Conservation (phyloP, 1,140 invertebrate genomes). For the Sitodiplosis mosellana region DNA sequence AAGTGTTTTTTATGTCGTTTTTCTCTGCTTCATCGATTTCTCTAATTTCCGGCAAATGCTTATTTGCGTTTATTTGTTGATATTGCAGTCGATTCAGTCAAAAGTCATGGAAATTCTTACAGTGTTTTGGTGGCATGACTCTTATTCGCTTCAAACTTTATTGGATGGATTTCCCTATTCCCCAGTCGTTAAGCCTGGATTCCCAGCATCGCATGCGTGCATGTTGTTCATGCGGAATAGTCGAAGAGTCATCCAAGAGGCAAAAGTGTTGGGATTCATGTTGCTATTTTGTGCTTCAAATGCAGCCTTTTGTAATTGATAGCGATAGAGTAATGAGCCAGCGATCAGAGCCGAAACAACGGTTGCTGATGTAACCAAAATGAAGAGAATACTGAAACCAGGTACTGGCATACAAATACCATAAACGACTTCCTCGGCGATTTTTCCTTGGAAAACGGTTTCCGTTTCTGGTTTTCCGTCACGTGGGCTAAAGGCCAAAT, state of each 20-base stretch:
- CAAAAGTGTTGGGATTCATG: constrained; percentile 35
- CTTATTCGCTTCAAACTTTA: not conserved
- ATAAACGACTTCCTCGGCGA: constrained; percentile 73
- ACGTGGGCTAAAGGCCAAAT: constrained; percentile 67
- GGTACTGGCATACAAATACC: constrained; percentile 79
- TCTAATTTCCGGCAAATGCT: too few relatives aligned
- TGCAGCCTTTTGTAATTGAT: constrained; percentile 52
- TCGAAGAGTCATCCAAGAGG: constrained; percentile 52
- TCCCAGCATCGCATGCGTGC: too few relatives aligned
- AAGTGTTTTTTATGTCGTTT: too few relatives aligned
- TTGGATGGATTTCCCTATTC: not conserved
- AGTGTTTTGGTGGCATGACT: too few relatives aligned
- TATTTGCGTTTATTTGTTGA: too few relatives aligned
- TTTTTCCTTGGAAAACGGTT: constrained; percentile 70
- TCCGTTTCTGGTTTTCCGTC: constrained; percentile 59
- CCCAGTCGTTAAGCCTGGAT: not conserved
- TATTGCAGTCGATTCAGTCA: too few relatives aligned
- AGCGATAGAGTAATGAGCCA: constrained; percentile 50
- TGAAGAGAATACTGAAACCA: constrained; percentile 72
- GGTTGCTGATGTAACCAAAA: constrained; percentile 65
- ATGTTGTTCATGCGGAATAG: constrained; percentile 30
- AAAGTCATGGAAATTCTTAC: too few relatives aligned
- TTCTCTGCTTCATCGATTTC: too few relatives aligned
- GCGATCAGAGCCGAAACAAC: constrained; percentile 63
- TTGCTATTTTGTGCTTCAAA: constrained; percentile 27